A percentile compares a stretch with the other conserved stretches of the same genome.
Conservation (phyloP, 2,113 vertebrate genomes). For the Numenius arquata region DNA sequence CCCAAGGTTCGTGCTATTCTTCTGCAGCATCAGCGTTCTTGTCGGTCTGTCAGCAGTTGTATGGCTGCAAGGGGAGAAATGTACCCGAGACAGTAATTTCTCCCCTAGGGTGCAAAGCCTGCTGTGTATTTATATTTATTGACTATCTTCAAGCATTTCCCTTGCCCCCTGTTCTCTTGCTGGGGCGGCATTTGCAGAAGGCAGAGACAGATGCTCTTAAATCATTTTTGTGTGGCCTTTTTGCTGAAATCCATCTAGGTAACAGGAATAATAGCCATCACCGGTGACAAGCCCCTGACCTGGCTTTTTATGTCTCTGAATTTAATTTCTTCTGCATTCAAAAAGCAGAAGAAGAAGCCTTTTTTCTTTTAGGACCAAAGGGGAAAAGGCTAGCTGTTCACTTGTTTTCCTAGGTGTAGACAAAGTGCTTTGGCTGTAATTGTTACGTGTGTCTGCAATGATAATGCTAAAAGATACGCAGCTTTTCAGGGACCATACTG, state of each 20-base stretch:
- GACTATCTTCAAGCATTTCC: background rate
- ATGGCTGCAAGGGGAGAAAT: background rate
- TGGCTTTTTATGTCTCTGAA: conserved; percentile 4
- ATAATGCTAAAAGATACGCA: background rate
- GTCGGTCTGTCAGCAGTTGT: background rate
- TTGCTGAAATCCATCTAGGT: background rate
- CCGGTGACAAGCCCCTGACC: background rate
- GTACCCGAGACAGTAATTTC: background rate
- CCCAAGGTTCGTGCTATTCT: background rate
- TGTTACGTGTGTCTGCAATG: background rate
- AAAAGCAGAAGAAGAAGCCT: background rate
- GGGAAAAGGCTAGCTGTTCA: background rate
- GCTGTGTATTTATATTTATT: conserved; percentile 11
- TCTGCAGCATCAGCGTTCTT: conserved; percentile 21
- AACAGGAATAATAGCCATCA: background rate
- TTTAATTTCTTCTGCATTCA: background rate
- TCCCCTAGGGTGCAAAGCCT: background rate
- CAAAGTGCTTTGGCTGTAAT: background rate
- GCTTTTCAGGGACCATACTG: conserved; percentile 1
- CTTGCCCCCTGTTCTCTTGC: background rate
- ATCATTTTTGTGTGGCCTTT: background rate
- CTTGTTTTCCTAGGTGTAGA: background rate
- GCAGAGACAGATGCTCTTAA: background rate
- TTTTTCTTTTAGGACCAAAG: background rate
- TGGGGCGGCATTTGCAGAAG: background rate